Evolutionary conservation across 2,888 invertebrate species (phyloP).

Genomic region (Eulithis prunata): DNA sequence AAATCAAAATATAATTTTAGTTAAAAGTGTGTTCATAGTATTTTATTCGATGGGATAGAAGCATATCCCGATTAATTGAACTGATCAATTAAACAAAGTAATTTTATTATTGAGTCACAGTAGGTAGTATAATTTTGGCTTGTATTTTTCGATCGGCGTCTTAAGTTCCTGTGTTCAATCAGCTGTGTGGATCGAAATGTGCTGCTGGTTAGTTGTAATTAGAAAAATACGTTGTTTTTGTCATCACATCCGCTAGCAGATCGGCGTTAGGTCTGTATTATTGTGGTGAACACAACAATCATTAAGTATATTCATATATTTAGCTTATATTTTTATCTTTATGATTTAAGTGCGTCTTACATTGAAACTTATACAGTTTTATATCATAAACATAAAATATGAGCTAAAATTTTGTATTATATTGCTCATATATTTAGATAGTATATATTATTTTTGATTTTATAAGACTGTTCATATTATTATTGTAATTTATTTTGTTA

Average conservation of each 20-base stretch:
- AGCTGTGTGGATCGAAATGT: conserved; percentile 55
- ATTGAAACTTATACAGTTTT: conserved; percentile 53
- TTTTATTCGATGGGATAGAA: conserved; percentile 28
- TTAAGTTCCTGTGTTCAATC: conserved; percentile 77
- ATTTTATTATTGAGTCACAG: conserved; percentile 23
- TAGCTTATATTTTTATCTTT: conserved; percentile 51
- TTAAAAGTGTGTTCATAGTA: conserved; percentile 42
- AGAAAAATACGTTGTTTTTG: conserved; percentile 45
- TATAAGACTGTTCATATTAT: conserved; percentile 73
- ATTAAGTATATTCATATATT: conserved; percentile 45
- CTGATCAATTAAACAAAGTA: conserved; percentile 20
- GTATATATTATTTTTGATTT: conserved; percentile 65
- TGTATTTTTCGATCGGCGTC: conserved; percentile 69
- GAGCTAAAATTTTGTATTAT: conserved; percentile 62
- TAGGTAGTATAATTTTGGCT: conserved; percentile 44
- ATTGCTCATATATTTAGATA: conserved; percentile 63
- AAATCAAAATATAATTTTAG: conserved; percentile 41
- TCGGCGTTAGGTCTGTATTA: conserved; percentile 32
- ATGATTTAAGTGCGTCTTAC: conserved; percentile 64
- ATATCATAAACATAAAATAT: conserved; percentile 47
- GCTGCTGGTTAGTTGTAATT: too few species aligned
- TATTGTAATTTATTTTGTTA: conserved; percentile 62
- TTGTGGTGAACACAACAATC: conserved; percentile 51
- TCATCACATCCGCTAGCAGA: conserved; percentile 43
- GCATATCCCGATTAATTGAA: conserved; percentile 17